Percentiles rank a stretch among this genome's conserved stretches.
Conservation (phyloP, 2,888 invertebrate species). For the Buathra laborator region DNA sequence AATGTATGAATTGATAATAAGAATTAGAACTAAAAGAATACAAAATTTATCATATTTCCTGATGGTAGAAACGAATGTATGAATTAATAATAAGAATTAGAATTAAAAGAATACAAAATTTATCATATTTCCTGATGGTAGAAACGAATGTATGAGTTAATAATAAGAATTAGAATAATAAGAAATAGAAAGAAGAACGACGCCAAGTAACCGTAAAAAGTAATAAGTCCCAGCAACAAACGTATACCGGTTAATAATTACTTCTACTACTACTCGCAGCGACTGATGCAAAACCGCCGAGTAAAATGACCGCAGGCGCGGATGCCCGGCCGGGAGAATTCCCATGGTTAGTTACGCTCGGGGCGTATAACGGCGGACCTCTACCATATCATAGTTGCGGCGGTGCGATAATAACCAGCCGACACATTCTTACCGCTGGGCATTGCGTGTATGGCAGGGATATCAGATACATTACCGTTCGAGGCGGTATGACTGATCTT, state of each 20-base stretch:
- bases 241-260: no score
- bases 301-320: neutral
- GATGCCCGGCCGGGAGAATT: neutral
- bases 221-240: no score
- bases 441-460: neutral
- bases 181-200: no score
- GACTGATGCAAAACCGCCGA: neutral
- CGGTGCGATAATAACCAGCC: slow-evolving; percentile 12
- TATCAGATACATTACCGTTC: neutral
- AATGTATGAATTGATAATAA: neutral
- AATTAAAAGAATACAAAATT: no score
- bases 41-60: no score
- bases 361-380: neutral
- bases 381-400: neutral
- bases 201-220: no score
- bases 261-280: neutral
- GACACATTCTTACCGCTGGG: slow-evolving; percentile 14
- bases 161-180: no score
- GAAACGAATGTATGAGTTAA: no score
- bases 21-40: no score
- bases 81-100: no score
- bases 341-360: neutral
- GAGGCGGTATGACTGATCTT: neutral
- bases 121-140: no score
- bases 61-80: no score